Evolutionary conservation across 2,888 invertebrate species (phyloP).

Genomic region (Acleris holmiana): DNA sequence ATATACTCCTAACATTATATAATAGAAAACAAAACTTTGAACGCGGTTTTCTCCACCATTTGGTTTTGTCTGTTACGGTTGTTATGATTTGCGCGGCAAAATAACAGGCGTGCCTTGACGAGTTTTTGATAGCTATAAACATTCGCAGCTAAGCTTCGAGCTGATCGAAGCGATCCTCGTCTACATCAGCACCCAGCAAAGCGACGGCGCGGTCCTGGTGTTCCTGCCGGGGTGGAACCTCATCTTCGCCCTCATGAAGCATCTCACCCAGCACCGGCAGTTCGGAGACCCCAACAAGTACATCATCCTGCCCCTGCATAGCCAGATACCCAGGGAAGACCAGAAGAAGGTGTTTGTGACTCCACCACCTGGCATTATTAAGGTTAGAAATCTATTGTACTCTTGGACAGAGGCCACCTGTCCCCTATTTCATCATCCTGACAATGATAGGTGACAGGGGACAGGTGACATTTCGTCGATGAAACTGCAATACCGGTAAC

Average conservation of each 20-base stretch:
- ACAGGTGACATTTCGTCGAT: no score
- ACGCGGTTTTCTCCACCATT: no score
- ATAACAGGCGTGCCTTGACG: no score
- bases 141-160: constrained; percentile 91
- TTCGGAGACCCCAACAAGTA: constrained; percentile 88
- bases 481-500: no score
- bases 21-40: no score
- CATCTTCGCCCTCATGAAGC: constrained; percentile 95
- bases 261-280: constrained; percentile 87
- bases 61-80: no score
- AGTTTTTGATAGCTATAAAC: background rate
- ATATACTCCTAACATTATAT: no score
- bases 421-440: no score
- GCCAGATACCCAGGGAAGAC: constrained; percentile 97
- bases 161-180: constrained; percentile 91
- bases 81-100: no score
- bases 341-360: constrained; percentile 96
- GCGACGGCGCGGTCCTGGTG: constrained; percentile 94
- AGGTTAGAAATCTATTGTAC: constrained; percentile 77
- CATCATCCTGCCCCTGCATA: constrained; percentile 96
- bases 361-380: constrained; percentile 92
- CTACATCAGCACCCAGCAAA: constrained; percentile 84
- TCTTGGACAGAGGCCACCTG: no score
- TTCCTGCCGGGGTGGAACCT: constrained; percentile 99
- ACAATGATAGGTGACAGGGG: no score